Evolutionary conservation across 2,797 vertebrate species (phyloP), one percentile per base, ranked within the genome.

Genomic region (Pseudochirops corinnae): DNA sequence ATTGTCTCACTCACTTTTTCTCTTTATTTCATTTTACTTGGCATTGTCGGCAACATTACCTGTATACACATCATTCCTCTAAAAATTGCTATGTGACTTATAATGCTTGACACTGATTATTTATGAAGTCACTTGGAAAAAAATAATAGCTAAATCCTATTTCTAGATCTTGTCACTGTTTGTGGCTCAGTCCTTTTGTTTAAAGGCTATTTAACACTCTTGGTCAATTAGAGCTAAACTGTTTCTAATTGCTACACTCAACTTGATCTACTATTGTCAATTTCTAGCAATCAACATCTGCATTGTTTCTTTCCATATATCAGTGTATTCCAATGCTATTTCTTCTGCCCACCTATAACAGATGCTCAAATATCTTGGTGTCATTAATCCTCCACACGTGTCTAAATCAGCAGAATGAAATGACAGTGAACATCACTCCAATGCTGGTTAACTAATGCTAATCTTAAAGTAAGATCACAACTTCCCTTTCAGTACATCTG

Each of bases 211-310:
- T 95, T 95, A 92, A 95, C 39, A 92, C 3, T 91, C 94, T 97
- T 94, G 91, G 90, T 96, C 92, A 94, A 74, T 97, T 97, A 96
- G 0, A 93, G 39, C 26, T 95, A 93, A 74, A 56, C 50, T 33
- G 24, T 58, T 96, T 97, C 93, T 97, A 96, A 97, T 97, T 96
- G 62, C 58, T 97, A 6, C 5, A 4, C 95, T 93, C 97, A 96
- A 39, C 29, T 56, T 96, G 97, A 98, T 91, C 92, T 95, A 97
- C 95, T 53, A 82, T 91, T 95, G 92, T 97, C 95, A 91, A 4
- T 96, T 96, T 93, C 90, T 93, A 39, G 33, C 28, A 95, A 62
- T 93, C 74, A 96, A 91, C 67, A 96, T 91, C 60, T 90, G 95
- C 90, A 90, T 55, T 95, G 74, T 31, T 92, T 97, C 67, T 50